Percentiles rank a stretch among this genome's conserved stretches.
phyloP scores from a whole-genome alignment of 2,113 vertebrate genomes.

The Nothoprocta pentlandii region DNA sequence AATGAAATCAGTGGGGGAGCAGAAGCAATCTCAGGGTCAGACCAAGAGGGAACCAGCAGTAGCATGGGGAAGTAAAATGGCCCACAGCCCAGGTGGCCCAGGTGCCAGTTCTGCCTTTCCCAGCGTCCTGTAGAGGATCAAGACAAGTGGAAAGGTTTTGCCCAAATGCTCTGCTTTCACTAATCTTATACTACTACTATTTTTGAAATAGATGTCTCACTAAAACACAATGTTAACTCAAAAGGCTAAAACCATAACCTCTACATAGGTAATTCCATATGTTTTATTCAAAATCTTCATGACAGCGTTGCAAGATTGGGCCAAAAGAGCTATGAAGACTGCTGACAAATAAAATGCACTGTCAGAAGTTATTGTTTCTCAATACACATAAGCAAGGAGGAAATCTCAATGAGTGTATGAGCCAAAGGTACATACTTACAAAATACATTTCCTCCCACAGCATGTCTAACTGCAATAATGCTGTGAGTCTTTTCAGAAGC shows the following conservation, averaged over 20 bases:
- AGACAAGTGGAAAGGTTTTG: neutral
- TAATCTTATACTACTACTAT: neutral
- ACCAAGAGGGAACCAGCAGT: neutral
- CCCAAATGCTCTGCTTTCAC: neutral
- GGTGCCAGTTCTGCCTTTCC: neutral
- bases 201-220: neutral
- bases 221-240: neutral
- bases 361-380: neutral
- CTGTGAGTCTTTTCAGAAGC: neutral
- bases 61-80: neutral
- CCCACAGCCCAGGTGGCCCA: neutral
- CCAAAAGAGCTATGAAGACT: neutral
- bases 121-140: neutral
- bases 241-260: neutral
- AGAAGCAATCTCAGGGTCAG: neutral
- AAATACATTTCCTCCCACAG: neutral
- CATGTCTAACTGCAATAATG: neutral
- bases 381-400: neutral
- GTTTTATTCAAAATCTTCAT: neutral
- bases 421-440: neutral
- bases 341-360: neutral
- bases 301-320: neutral
- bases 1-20: neutral
- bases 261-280: rapidly evolving
- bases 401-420: neutral